These are phyloP conservation scores for Cheirogaleus medius DNA, from an alignment of 2,113 vertebrate species.

Conservation along the genomic window DNA sequence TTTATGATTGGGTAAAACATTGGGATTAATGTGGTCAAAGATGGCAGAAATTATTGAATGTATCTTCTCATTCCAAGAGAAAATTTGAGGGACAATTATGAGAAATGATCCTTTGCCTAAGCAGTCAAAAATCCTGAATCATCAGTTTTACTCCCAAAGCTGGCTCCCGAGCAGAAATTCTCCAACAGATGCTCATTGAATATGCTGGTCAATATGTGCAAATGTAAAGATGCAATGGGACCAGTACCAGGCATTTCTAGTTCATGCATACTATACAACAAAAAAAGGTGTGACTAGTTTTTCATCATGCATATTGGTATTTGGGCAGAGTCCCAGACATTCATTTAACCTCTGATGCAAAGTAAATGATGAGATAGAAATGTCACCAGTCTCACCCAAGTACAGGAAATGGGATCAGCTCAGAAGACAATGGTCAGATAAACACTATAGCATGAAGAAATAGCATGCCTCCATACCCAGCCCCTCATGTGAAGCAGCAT, in stretches of 20 bases:
- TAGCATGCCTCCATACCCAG: background rate
- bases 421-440: background rate
- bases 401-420: background rate
- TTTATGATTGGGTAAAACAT: background rate
- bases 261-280: background rate
- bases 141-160: background rate
- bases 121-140: background rate
- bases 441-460: background rate
- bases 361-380: background rate
- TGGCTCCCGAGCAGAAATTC: background rate
- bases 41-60: background rate
- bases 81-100: background rate
- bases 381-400: background rate
- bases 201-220: background rate
- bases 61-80: background rate
- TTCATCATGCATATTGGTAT: background rate
- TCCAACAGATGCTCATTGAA: background rate
- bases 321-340: background rate
- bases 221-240: background rate
- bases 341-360: background rate
- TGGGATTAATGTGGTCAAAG: background rate
- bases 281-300: background rate
- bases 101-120: background rate
- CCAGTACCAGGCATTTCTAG: background rate
- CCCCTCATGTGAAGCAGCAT: background rate